A percentile compares a stretch with the other conserved stretches of the same genome.
Conservation (phyloP, 2,888 invertebrate species). For the Venusia cambrica region DNA sequence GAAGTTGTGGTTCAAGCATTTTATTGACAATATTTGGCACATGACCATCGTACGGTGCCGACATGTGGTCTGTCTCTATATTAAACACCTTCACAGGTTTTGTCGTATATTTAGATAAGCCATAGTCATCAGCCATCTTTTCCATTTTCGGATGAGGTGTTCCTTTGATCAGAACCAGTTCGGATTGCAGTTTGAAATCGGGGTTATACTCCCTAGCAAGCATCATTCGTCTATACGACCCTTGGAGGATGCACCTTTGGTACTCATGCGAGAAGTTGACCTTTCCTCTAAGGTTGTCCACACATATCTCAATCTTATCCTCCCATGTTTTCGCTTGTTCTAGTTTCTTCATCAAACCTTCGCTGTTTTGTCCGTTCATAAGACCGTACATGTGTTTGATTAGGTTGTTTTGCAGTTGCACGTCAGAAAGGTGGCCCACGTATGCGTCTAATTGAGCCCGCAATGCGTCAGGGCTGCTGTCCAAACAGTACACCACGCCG, state of each 20-base stretch:
- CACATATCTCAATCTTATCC: slow-evolving; percentile 37
- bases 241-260: slow-evolving; percentile 36
- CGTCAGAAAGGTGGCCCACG: slow-evolving; percentile 36
- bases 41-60: slow-evolving; percentile 33
- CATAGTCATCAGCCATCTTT: slow-evolving; percentile 35
- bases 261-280: slow-evolving; percentile 39
- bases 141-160: slow-evolving; percentile 33
- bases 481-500: slow-evolving; percentile 44
- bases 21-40: slow-evolving; percentile 42
- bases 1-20: slow-evolving; percentile 32
- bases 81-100: slow-evolving; percentile 35
- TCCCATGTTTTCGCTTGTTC: slow-evolving; percentile 33
- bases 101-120: slow-evolving; percentile 37
- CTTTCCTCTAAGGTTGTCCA: slow-evolving; percentile 29
- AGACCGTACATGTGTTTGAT: slow-evolving; percentile 40
- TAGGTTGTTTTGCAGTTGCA: slow-evolving; percentile 37
- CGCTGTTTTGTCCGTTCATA: slow-evolving; percentile 33
- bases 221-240: slow-evolving; percentile 39
- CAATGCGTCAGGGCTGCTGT: slow-evolving; percentile 46
- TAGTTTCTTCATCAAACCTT: slow-evolving; percentile 33
- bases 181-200: slow-evolving; percentile 35
- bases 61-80: slow-evolving; percentile 34
- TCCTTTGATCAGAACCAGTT: slow-evolving; percentile 41
- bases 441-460: slow-evolving; percentile 40
- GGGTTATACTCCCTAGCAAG: slow-evolving; percentile 37